phyloP scores from a whole-genome alignment of 2,113 vertebrate genomes.

The Anas platyrhynchos region DNA sequence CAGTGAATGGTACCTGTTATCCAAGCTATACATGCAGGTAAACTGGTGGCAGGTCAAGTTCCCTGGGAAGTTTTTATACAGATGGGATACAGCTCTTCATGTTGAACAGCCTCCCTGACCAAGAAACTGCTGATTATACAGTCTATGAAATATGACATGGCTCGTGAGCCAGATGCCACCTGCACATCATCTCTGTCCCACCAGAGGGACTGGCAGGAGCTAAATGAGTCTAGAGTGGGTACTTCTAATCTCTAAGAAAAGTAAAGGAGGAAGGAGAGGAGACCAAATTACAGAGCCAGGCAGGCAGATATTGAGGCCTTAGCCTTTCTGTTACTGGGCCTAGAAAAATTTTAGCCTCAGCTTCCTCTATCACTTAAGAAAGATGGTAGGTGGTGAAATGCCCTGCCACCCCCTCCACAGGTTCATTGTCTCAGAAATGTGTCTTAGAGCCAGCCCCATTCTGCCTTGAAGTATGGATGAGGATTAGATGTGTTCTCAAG shows the following conservation, averaged over 20 bases:
- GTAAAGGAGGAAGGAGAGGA: background rate
- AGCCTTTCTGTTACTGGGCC: background rate
- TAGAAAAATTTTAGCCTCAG: background rate
- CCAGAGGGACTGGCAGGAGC: background rate
- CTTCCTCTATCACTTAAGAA: background rate
- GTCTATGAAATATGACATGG: background rate
- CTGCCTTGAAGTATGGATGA: accelerated
- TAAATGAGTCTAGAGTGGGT: background rate
- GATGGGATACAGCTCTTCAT: background rate
- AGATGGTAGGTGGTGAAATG: background rate
- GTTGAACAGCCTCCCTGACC: background rate
- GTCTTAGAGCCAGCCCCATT: background rate
- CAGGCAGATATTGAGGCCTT: too few species aligned
- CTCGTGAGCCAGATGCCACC: accelerated
- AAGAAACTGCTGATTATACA: background rate
- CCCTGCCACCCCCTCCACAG: background rate
- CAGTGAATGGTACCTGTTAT: too few species aligned
- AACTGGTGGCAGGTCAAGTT: background rate
- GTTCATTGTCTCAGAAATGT: background rate
- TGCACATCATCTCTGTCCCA: background rate
- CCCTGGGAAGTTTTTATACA: background rate
- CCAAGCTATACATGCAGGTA: background rate
- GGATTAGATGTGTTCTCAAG: background rate
- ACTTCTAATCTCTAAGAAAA: background rate
- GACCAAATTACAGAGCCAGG: accelerated